Evolutionary conservation across 2,797 vertebrate genomes (phyloP).

Genomic region (Chromobotia macracanthus): DNA sequence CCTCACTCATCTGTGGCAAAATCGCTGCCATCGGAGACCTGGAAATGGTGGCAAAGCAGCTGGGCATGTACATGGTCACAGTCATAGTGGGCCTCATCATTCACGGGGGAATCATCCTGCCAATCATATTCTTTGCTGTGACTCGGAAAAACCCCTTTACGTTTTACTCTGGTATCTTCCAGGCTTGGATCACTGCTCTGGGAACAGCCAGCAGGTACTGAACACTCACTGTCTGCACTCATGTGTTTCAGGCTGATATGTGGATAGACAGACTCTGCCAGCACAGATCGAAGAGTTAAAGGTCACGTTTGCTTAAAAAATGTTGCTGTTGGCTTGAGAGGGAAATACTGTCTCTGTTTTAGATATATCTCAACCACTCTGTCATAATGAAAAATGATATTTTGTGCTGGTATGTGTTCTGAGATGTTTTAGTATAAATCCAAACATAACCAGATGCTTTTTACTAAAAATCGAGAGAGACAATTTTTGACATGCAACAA

Average conservation of each 20-base stretch:
- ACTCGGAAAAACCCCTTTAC: conserved; percentile 81
- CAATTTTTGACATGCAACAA: background rate
- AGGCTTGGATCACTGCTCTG: conserved; percentile 87
- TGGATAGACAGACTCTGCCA: background rate
- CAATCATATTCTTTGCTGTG: conserved; percentile 80
- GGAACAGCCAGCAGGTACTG: conserved; percentile 85
- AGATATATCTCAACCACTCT: conserved; percentile 5
- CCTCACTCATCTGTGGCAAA: conserved; percentile 84
- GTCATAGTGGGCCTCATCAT: conserved; percentile 83
- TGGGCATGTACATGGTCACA: too few relatives aligned
- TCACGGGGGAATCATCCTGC: conserved; percentile 82
- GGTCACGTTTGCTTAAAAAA: background rate
- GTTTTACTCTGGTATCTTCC: conserved; percentile 85
- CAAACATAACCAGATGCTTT: background rate
- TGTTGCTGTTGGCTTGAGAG: background rate
- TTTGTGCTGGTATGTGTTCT: background rate
- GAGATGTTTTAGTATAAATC: conserved; percentile 15
- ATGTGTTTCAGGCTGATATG: background rate
- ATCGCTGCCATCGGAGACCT: conserved; percentile 83
- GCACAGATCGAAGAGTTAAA: background rate
- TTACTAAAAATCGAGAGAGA: background rate
- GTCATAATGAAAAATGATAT: background rate
- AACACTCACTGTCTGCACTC: background rate
- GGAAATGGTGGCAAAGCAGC: conserved; percentile 81
- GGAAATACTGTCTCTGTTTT: background rate